Percentiles rank a stretch among this genome's conserved stretches.
phyloP scores from a whole-genome alignment of 2,888 invertebrate species.

The Cephus pygmeus region DNA sequence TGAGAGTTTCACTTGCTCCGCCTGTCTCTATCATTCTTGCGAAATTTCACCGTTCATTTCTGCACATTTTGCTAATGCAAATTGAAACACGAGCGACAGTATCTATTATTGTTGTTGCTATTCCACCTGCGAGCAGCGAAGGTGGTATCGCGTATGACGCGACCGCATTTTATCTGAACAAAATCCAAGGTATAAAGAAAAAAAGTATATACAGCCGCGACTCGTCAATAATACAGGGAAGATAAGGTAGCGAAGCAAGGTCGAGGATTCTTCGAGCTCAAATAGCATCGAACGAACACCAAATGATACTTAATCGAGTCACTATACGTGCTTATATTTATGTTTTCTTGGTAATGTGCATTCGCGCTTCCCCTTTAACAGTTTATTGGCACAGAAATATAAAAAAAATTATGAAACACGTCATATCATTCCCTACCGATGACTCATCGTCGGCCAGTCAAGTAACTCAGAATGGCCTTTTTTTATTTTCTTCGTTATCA shows the following conservation, averaged over 20 bases:
- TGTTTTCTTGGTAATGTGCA: not conserved
- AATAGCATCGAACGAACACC: not conserved
- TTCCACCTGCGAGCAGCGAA: not conserved
- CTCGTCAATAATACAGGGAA: not conserved
- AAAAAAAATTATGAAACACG: not conserved
- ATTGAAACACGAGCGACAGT: not conserved
- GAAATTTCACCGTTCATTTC: not conserved
- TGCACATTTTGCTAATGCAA: not conserved
- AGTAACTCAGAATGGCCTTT: not conserved
- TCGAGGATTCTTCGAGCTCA: not conserved
- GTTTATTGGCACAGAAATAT: not conserved
- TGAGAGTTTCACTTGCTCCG: not conserved
- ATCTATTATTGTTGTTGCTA: not conserved
- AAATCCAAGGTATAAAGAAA: not conserved
- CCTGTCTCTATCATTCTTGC: conserved; percentile 2
- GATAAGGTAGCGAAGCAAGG: not conserved
- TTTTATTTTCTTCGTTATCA: not conserved
- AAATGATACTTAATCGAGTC: not conserved
- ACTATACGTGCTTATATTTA: not conserved
- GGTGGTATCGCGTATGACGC: not conserved
- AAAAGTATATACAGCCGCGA: not conserved
- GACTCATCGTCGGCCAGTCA: not conserved
- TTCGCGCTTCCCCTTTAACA: not conserved
- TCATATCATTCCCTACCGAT: not conserved
- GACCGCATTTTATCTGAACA: not conserved